These are phyloP conservation scores for Hephaestus fuliginosus DNA, from an alignment of 2,797 vertebrate genomes.

Conservation along the genomic window DNA sequence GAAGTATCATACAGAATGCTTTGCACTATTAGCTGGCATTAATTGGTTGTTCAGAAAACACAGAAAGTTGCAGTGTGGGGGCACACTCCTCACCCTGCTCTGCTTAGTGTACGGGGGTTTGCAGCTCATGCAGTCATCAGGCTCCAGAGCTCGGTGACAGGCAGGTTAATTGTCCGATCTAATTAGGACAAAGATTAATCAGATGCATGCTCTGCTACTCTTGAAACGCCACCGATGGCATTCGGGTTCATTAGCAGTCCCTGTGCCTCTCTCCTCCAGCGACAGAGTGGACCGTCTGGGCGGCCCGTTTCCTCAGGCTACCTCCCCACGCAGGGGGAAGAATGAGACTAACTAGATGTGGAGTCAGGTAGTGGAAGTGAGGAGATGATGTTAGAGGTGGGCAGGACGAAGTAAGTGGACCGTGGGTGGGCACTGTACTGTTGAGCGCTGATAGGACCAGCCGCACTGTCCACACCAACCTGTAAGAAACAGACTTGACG, in stretches of 20 bases:
- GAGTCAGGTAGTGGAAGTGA: slow-evolving; percentile 42
- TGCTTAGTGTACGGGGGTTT: slow-evolving; percentile 27
- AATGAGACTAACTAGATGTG: slow-evolving; percentile 42
- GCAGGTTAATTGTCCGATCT: slow-evolving; percentile 78
- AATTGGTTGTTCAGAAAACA: slow-evolving; percentile 48
- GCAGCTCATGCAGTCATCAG: slow-evolving; percentile 53
- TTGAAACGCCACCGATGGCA: slow-evolving; percentile 65
- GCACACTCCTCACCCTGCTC: slow-evolving; percentile 18
- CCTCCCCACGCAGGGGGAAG: slow-evolving; percentile 30
- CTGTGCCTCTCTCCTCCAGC: slow-evolving; percentile 39
- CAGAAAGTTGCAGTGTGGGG: slow-evolving; percentile 32
- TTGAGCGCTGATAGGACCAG: not conserved
- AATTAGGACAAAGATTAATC: slow-evolving; percentile 82
- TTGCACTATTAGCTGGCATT: slow-evolving; percentile 11
- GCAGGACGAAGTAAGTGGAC: not conserved
- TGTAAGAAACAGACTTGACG: not conserved
- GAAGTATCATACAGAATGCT: slow-evolving; percentile 14
- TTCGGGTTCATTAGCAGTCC: slow-evolving; percentile 73
- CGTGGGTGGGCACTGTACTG: not conserved
- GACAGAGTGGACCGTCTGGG: slow-evolving; percentile 36
- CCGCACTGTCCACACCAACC: not conserved
- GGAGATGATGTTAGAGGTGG: slow-evolving; percentile 7
- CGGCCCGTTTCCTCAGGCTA: slow-evolving; percentile 43
- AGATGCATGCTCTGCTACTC: slow-evolving; percentile 67
- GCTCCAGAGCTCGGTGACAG: slow-evolving; percentile 58